Base-by-base conservation (phyloP, 2,113 vertebrate genomes). In the Passer montanus region DNA sequence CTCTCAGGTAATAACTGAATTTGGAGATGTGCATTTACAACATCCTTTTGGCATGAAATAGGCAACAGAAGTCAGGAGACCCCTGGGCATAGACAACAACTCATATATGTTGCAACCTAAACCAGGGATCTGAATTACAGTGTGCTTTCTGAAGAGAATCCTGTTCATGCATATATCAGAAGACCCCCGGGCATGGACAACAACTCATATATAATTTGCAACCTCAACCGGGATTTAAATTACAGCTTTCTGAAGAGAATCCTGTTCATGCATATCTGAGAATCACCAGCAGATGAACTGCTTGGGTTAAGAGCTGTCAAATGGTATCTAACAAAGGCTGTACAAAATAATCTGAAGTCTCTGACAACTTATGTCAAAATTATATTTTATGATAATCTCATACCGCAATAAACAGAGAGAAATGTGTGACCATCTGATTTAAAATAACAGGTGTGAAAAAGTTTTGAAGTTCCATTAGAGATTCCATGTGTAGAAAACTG, bases 1-100 rank as follows among this genome's bases (percentile, higher is more conserved):
- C 7, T 77, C 37, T 76, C 23, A 27, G 27, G 23, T 52, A 89
- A 44, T 28, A 84, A 39, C 2, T 6, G 1, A 41, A 22, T 75
- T 74, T 39, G 44, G 26, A 81, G 19, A 26, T 19, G 26, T 13
- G 14, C 27, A 47, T 56, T 17, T 79, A 5, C 59, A 47, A 17
- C 3, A 44, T 1, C 3, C 2, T 68, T 86, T 68, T 39, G 16
- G 15, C 14, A 41, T 11, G 7, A 75, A 66, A 39, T 10, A 46
- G 13, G 12, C 22, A 53, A n/a, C 9, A 67, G 10, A 69, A 84
- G 2, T 35, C 28, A 55, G 33, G 35, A 91, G 72, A 56, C 7
- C 7, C 9, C 5, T 1, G 1, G 37, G 7, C 4, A 21, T 20
- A 10, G 15, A 56, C 27, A 63, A 14, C 14, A 68, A 17, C 19